These are phyloP conservation scores for Sebastes baramenuke DNA, from an alignment of 2,797 vertebrate species.

Conservation along the genomic window DNA sequence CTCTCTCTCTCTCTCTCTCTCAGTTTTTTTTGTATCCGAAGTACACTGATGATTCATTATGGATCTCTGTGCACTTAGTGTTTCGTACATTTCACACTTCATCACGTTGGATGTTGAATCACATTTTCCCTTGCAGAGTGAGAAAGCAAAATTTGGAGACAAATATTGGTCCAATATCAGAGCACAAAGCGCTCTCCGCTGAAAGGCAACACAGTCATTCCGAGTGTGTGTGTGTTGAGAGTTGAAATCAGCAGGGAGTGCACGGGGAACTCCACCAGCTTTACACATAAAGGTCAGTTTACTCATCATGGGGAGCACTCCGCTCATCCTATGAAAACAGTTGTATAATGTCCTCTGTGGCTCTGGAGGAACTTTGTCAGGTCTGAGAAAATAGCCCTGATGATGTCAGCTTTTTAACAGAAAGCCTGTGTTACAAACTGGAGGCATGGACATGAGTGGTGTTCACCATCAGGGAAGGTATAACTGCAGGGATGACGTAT, in stretches of 20 bases:
- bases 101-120: constrained; percentile 8
- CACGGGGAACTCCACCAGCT: not conserved
- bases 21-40: not conserved
- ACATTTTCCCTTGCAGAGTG: not conserved
- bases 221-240: not conserved
- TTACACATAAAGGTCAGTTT: constrained; percentile 26
- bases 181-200: not conserved
- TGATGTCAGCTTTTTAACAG: not conserved
- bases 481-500: too few species aligned
- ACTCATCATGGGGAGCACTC: not conserved
- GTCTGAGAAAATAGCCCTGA: not conserved
- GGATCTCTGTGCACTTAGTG: constrained; percentile 40
- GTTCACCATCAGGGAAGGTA: not conserved
- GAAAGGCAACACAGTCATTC: not conserved
- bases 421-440: not conserved
- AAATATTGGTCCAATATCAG: not conserved
- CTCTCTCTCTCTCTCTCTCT: not conserved
- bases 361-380: not conserved
- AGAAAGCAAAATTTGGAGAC: not conserved
- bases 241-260: constrained; percentile 2
- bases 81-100: constrained; percentile 32
- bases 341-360: not conserved
- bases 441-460: not conserved
- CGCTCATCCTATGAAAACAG: not conserved
- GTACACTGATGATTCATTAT: constrained; percentile 46